A percentile compares a stretch with the other conserved stretches of the same genome.
These are phyloP conservation scores for Acheta domesticus DNA, from an alignment of 2,888 invertebrate genomes.

Conservation along the genomic window DNA sequence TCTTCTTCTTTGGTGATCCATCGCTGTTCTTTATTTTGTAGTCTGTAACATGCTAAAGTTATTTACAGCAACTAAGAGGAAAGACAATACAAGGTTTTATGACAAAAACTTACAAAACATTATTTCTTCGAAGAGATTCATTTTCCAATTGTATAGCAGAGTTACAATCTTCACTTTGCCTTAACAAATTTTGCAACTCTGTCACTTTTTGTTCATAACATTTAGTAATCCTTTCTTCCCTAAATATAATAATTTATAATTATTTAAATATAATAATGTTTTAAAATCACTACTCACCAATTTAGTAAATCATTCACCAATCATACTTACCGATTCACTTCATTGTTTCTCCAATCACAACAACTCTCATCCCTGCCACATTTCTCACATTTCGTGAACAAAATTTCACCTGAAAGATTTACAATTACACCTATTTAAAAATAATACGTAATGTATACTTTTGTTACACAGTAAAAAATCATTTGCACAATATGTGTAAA, in stretches of 20 bases:
- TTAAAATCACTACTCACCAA: not conserved
- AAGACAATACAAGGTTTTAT: not conserved
- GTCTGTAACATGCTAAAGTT: not conserved
- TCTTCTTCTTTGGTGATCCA: not conserved
- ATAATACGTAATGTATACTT: not conserved
- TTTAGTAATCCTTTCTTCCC: not conserved
- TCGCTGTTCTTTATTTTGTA: not conserved
- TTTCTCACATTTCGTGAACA: not conserved
- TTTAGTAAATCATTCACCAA: not conserved
- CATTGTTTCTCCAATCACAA: not conserved
- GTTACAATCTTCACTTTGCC: conserved; percentile 6
- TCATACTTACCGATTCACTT: not conserved
- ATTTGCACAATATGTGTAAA: not conserved
- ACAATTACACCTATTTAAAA: not conserved
- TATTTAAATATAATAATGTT: not conserved
- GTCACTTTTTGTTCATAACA: not conserved
- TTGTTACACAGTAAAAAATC: not conserved
- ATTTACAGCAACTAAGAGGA: not conserved
- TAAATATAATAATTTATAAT: not conserved
- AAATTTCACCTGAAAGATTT: not conserved
- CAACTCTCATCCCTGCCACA: not conserved
- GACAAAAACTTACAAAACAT: not conserved
- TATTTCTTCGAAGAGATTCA: not conserved
- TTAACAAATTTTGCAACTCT: not conserved
- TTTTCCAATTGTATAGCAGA: not conserved